Evolutionary conservation across 2,113 vertebrate species (phyloP).

Genomic region (Xyliphius kryptos): DNA sequence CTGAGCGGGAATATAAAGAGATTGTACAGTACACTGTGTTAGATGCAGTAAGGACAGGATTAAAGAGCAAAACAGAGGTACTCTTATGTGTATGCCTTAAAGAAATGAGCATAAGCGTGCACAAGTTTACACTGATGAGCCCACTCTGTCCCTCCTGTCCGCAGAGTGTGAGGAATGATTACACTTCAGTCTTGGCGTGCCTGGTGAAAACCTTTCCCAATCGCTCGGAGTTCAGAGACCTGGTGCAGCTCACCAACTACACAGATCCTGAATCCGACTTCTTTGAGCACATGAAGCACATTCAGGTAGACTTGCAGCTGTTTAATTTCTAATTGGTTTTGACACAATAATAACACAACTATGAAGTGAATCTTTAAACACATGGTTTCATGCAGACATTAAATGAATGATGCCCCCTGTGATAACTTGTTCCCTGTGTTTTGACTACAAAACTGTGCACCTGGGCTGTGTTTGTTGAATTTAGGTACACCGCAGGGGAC

Average conservation of each 20-base stretch:
- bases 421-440: no score
- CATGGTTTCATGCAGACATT: no score
- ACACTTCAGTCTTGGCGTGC: slow-evolving; percentile 83
- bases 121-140: neutral
- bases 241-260: slow-evolving; percentile 84
- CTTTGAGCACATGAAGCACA: slow-evolving; percentile 98
- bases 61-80: slow-evolving; percentile 85
- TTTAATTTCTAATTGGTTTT: no score
- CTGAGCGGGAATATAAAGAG: slow-evolving; percentile 76
- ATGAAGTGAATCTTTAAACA: no score
- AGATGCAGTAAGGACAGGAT: slow-evolving; percentile 75
- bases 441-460: neutral
- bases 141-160: slow-evolving; percentile 21
- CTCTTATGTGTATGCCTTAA: no score
- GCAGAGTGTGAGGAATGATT: slow-evolving; percentile 87
- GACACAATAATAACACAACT: no score
- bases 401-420: no score
- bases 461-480: slow-evolving; percentile 4
- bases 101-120: no score
- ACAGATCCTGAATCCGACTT: slow-evolving; percentile 93
- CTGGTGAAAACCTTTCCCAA: slow-evolving; percentile 81
- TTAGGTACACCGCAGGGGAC: slow-evolving; percentile 87
- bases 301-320: slow-evolving; percentile 78
- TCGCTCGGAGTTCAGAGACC: slow-evolving; percentile 78
- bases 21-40: slow-evolving; percentile 78